Base-by-base conservation (phyloP, 2,888 invertebrate species). In the Yponomeuta sedellus region DNA sequence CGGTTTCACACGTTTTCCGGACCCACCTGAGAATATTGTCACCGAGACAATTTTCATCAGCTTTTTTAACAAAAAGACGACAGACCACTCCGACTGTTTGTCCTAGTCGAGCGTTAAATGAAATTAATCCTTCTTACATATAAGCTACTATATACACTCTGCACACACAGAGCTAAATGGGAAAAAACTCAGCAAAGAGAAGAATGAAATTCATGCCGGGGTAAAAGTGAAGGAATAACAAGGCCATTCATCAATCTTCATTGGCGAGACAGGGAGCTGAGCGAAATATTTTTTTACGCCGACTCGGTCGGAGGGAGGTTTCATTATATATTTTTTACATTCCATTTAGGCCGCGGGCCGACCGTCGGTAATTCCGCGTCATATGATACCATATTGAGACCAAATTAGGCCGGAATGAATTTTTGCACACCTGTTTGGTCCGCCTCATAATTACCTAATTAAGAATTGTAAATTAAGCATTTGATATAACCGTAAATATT, bases 161-260 rank as follows among this genome's bases (percentile, higher is more conserved):
- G 44, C 16, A 52, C 44, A 52, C 5, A 52, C 44, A 52, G 12
- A 52, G 44, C 16, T 52, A 52, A 52, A 52, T 0, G 44, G 16
- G 44, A 64, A 59, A 59, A 59, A 59, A 59, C 25, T 25, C 59
- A 59, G 59, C 22, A 59, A 59, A 62, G 62, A 52, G 62, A 52
- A 64, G 64, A 64, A 64, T 22, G 22, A 64, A 63, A 67, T 67
- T 64, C 64, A 66, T 59, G 63, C 59, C 57, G 44, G 64, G 64
- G 62, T 66, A 61, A 70, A 58, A 70, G 65, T 63, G 69, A 69
- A 67, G 64, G 70, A 71, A 70, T 70, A 70, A 70, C 71, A 67
- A 63, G 70, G 70, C 66, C 68, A 70, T 71, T 70, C 71, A 80
- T 84, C 83, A 84, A 83, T 83, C 83, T 82, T 81, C 79, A 85